Percentiles rank a stretch among this genome's conserved stretches.
Conservation (phyloP, 2,888 invertebrate species). For the Cosmorhoe ocellata region DNA sequence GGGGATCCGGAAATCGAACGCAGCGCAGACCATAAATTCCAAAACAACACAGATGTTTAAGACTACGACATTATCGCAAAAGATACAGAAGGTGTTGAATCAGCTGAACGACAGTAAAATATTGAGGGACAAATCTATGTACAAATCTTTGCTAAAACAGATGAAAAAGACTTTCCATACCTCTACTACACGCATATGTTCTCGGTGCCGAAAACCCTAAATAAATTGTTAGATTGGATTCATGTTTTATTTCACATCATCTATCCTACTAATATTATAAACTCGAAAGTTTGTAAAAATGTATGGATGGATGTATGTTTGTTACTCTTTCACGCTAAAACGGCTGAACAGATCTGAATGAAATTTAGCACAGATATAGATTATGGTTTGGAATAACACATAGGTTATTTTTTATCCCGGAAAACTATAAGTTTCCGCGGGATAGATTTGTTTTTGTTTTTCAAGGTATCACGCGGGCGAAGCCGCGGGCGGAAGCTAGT, state of each 20-base stretch:
- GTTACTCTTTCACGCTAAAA: too few relatives aligned
- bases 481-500: too few relatives aligned
- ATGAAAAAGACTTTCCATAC: constrained; percentile 51
- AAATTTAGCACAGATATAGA: too few relatives aligned
- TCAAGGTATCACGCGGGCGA: too few relatives aligned
- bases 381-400: too few relatives aligned
- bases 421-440: too few relatives aligned
- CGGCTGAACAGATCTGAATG: too few relatives aligned
- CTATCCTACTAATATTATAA: too few relatives aligned
- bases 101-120: constrained; percentile 48
- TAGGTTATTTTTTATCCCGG: too few relatives aligned
- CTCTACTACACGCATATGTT: constrained; percentile 38
- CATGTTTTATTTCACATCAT: constrained; percentile 3
- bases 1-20: constrained; percentile 12
- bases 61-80: constrained; percentile 44
- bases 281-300: too few relatives aligned
- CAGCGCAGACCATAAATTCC: constrained; percentile 8
- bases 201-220: constrained; percentile 38
- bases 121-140: constrained; percentile 43
- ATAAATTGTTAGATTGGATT: background rate
- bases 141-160: constrained; percentile 43
- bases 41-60: background rate
- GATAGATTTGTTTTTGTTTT: too few relatives aligned
- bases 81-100: constrained; percentile 48
- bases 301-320: too few relatives aligned